Base-by-base conservation (phyloP, 2,888 invertebrate genomes). In the Carcina quercana region DNA sequence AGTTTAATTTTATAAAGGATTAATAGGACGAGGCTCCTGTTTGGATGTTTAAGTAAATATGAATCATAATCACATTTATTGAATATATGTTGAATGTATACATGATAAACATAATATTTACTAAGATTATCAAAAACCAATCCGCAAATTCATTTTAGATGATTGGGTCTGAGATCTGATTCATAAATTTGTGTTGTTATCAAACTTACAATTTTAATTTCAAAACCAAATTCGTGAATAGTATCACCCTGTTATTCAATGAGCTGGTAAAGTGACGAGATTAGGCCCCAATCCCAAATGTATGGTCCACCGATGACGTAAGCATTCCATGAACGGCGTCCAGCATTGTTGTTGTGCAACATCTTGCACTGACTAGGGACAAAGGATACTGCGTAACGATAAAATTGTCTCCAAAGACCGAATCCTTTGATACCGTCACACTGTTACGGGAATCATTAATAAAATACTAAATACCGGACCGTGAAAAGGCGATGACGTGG, bases 281-380 rank as follows among this genome's bases (percentile, higher is more conserved):
- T 73, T 76, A 74, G 53, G 50, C 53, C 48, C 46, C 60, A 59
- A 68, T 62, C 59, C 56, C 43, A 67, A 73, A 83, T 75, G 68
- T 76, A 83, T 82, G 75, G 69, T 60, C 61, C 50, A 27, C 46
- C 38, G 40, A 69, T 83, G 83, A 83, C 80, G 58, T 62, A 46
- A 59, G 75, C 79, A 65, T 51, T 55, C 43, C 50, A 40, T 43
- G 50, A 58, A 54, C 52, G 30, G 44, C 52, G 65, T 65, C 68
- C 63, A 65, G 63, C 54, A 65, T 68, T 67, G 73, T 73, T 66
- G 58, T 74, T 79, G 73, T 69, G 70, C 71, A 75, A 78, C 70
- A 70, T 74, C 70, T 76, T 70, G 73, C 71, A 65, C 62, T 61
- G 53, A 47, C 43, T 43, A 14, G 48, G 55, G 59, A 72, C 69